These are phyloP conservation scores for Ciona savignyi DNA, from an alignment of 23 tunicate species.

Conservation along the genomic window DNA sequence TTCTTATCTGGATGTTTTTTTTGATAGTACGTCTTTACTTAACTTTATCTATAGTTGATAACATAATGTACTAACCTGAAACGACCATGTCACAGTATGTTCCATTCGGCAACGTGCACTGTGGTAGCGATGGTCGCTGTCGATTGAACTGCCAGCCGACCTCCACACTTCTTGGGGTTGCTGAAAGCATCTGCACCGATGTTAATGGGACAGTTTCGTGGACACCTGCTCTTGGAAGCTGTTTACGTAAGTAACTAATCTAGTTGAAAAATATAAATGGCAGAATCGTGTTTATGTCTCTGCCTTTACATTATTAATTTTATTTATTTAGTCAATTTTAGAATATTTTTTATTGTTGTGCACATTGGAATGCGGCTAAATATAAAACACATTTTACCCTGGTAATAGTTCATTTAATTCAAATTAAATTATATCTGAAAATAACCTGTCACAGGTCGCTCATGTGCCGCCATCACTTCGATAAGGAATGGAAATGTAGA, in stretches of 20 bases:
- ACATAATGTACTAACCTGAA: too few species aligned
- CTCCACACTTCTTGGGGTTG: background rate
- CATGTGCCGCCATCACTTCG: conserved; percentile 17
- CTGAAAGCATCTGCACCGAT: background rate
- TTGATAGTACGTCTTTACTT: too few species aligned
- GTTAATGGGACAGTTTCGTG: conserved; percentile 24
- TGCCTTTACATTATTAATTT: too few species aligned
- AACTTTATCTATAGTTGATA: too few species aligned
- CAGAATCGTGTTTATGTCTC: too few species aligned
- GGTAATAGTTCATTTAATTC: too few species aligned
- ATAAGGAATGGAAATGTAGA: conserved; percentile 16
- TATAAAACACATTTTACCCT: too few species aligned
- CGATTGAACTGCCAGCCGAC: background rate
- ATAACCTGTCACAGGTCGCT: conserved; percentile 40
- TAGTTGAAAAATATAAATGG: background rate
- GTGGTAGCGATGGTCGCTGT: background rate
- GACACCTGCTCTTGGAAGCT: conserved; percentile 48
- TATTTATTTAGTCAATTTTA: too few species aligned
- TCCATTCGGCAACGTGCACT: background rate
- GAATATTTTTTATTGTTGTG: too few species aligned
- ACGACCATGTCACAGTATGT: background rate
- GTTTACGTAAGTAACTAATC: conserved; percentile 33
- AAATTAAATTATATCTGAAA: too few species aligned
- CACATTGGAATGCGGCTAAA: too few species aligned
- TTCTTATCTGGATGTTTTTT: too few species aligned